Conservation (phyloP, 1,140 invertebrate genomes). For the Drosophila lowei region DNA sequence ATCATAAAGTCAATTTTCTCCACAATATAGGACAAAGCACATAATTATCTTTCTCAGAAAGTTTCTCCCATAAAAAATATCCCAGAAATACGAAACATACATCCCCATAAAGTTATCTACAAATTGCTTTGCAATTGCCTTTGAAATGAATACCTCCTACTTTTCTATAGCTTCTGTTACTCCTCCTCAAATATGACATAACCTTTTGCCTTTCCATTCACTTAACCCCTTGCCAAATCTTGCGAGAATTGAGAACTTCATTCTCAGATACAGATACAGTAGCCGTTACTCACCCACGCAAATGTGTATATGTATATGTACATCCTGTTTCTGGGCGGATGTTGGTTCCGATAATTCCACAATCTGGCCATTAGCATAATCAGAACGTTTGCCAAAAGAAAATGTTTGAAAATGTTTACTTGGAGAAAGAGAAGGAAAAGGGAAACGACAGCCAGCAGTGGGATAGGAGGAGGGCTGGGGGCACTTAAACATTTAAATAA, state of each 20-base stretch:
- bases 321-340: slow-evolving; percentile 42
- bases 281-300: slow-evolving; percentile 42
- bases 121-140: no score
- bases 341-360: slow-evolving; percentile 44
- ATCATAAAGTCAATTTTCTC: no score
- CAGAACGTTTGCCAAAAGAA: slow-evolving; percentile 58
- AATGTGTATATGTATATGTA: background rate
- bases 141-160: no score
- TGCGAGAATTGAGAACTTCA: slow-evolving; percentile 2
- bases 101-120: no score
- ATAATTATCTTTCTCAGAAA: no score
- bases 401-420: slow-evolving; percentile 47
- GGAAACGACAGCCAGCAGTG: slow-evolving; percentile 5
- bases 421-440: background rate
- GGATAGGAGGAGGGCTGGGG: slow-evolving; percentile 18
- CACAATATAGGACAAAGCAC: no score
- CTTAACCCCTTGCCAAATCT: slow-evolving; percentile 1
- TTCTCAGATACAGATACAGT: slow-evolving; percentile 9
- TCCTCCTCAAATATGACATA: background rate
- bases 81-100: no score
- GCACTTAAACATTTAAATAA: slow-evolving; percentile 81
- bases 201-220: background rate
- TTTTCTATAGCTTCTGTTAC: no score
- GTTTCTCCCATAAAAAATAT: no score
- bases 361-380: slow-evolving; percentile 72